Percentiles rank a stretch among this genome's conserved stretches.
These are phyloP conservation scores for Clusia tigrina DNA, from an alignment of 2,888 invertebrate genomes.

Conservation along the genomic window DNA sequence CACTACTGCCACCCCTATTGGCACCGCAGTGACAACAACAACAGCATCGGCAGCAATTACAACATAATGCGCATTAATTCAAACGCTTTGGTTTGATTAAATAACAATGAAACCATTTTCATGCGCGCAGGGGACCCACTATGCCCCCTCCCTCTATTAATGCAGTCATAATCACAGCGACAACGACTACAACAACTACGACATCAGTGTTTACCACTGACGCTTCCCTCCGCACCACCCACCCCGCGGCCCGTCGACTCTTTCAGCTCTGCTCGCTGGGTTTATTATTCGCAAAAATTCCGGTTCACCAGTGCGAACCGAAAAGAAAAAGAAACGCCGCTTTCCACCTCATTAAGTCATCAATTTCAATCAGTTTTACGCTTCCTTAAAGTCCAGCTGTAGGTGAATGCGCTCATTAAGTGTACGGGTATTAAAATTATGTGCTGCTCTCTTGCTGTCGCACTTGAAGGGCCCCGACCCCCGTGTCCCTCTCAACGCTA, in stretches of 20 bases:
- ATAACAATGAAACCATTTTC: too few relatives aligned
- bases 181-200: neutral
- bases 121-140: too few relatives aligned
- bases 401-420: conserved; percentile 19
- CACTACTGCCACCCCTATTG: neutral
- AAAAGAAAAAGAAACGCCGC: conserved; percentile 47
- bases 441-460: conserved; percentile 21
- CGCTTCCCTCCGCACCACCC: neutral
- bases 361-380: conserved; percentile 57
- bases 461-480: conserved; percentile 4
- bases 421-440: conserved; percentile 27
- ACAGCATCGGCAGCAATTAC: conserved; percentile 20
- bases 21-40: conserved; percentile 13
- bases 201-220: neutral
- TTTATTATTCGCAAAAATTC: conserved; percentile 43
- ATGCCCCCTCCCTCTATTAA: too few relatives aligned
- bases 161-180: neutral
- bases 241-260: too few relatives aligned
- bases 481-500: neutral
- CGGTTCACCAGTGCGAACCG: conserved; percentile 56
- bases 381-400: conserved; percentile 39
- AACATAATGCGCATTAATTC: conserved; percentile 13
- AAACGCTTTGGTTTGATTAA: conserved; percentile 7
- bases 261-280: neutral
- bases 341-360: conserved; percentile 60